Evolutionary conservation across 2,113 vertebrate genomes (phyloP), one percentile per base, ranked within the genome.

Genomic region (Saccopteryx bilineata): DNA sequence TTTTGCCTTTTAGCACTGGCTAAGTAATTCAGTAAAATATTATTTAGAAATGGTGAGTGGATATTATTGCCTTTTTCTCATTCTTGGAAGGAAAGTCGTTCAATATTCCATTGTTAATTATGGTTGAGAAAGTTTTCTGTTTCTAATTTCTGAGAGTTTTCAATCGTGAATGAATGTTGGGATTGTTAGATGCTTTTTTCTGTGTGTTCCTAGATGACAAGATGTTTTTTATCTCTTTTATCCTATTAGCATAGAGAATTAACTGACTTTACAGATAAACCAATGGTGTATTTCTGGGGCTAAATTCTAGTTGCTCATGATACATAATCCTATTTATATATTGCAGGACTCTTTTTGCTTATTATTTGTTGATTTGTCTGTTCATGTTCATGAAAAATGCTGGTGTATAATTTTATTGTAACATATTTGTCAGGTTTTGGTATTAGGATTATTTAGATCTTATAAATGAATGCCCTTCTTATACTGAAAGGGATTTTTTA

Each of bases 131-230:
- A 56, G n/a, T 93, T 74, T 66, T 82, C 60, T 86, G 1, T 92
- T 75, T 54, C 58, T 68, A 48, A n/a, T 92, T 86, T 75, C n/a
- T 94, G 58, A 82, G 50, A 88, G 60, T n/a, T 18, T 66, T 66
- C 60, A 60, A 66, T 75, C 21, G 26, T n/a, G 26, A 72, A 69
- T n/a, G n/a, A 72, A 19, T 74, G 13, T 72, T 85, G 18, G 14
- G 6, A 54, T 88, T 74, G 26, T 82, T 48, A 65, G 4, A 26
- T 82, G n/a, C 48, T 46, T 75, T 66, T 93, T 33, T 33, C 26
- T 75, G 78, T 12, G n/a, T 65, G 3, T 75, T 74, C 68, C 58
- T 12, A 93, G 60, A 54, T 63, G 68, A 81, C 21, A 19, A 72
- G 18, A 14, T 72, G 4, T 82, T 88, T 88, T 88, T 74, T 74